Base-by-base conservation (phyloP, 1,140 invertebrate genomes). In the Homarus americanus region DNA sequence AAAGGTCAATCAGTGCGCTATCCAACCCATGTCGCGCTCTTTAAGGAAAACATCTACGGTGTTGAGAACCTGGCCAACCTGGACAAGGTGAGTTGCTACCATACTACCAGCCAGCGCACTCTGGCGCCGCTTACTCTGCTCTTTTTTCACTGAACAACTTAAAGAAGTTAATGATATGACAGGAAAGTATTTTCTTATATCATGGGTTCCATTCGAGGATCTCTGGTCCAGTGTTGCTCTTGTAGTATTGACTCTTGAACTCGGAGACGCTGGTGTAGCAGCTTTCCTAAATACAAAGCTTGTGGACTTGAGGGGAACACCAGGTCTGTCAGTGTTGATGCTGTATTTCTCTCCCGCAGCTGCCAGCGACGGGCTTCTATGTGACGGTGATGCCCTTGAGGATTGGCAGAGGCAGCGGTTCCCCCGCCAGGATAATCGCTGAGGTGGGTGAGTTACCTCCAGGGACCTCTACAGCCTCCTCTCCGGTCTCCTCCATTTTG, bases 51-150 rank as follows among this genome's bases (percentile, higher is more conserved):
- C 10, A 94, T 96, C 32, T 96, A 95, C 92, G 94, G 94, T 76
- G 93, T 96, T 24, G 96, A 96, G 93, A 96, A 96, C 93, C 94
- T 96, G 4, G 95, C 95, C 32, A 93, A 95, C 58, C 91, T 94
- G 9, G 94, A 94, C 49, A 93, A 83, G 89, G 92, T 92, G 63
- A 89, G 49, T 12, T 20, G 17, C 0, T 4, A 17, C 15, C 28
- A 1, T 58, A 24, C 53, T 58, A 15, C 24, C 20, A 58, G n/a
- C n/a, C n/a, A n/a, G n/a, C n/a, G n/a, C n/a, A n/a, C n/a, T n/a
- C n/a, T n/a, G n/a, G n/a, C n/a, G n/a, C n/a, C n/a, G n/a, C n/a
- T n/a, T n/a, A n/a, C n/a, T n/a, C n/a, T n/a, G n/a, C n/a, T n/a
- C n/a, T n/a, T n/a, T n/a, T n/a, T n/a, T n/a, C n/a, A n/a, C n/a